phyloP scores from a whole-genome alignment of 2,113 vertebrate genomes.

The Myanophis thanlyinensis region DNA sequence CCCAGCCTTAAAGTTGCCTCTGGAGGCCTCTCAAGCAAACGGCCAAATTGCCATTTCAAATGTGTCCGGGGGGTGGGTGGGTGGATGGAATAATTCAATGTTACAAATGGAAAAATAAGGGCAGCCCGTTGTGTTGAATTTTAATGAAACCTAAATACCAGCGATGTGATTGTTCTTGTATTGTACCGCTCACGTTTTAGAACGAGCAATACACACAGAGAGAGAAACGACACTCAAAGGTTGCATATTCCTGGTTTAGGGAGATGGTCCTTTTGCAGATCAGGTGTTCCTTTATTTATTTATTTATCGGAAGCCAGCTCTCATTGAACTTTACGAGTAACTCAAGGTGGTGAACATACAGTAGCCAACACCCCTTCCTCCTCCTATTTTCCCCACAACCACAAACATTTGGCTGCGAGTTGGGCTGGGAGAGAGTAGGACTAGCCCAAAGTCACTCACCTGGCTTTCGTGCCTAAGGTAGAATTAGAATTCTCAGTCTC shows the following conservation, averaged over 20 bases:
- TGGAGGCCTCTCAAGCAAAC: background rate
- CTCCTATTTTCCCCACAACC: background rate
- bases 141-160: background rate
- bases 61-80: background rate
- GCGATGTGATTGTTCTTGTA: background rate
- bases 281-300: background rate
- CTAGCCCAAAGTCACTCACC: background rate
- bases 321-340: background rate
- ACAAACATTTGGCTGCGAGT: background rate
- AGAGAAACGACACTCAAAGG: background rate
- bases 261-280: background rate
- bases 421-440: background rate
- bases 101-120: background rate
- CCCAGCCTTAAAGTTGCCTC: background rate
- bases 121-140: background rate
- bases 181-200: background rate
- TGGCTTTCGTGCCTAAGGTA: background rate
- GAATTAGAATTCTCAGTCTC: background rate
- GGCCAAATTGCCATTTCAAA: background rate
- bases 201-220: background rate
- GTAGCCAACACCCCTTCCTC: background rate
- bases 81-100: background rate
- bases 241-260: background rate
- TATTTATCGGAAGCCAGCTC: rapidly evolving
- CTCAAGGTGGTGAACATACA: background rate